A percentile compares a stretch with the other conserved stretches of the same genome.
Evolutionary conservation across 2,113 vertebrate genomes (phyloP).

Genomic region (Ophthalmolycus amberensis): DNA sequence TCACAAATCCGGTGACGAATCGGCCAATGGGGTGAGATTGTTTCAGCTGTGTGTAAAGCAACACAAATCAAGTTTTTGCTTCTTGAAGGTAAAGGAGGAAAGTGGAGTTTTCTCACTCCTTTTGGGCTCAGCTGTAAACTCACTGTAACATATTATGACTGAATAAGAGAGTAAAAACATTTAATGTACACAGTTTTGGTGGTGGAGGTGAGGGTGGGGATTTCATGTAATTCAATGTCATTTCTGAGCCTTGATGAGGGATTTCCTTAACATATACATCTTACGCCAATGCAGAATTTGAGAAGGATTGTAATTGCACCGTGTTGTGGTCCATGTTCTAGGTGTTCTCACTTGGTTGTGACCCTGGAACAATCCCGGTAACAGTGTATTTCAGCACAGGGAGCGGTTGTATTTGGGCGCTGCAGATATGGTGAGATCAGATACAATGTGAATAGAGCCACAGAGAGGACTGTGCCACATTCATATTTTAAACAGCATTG

Average conservation of each 20-base stretch:
- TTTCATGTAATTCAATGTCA: slow-evolving; percentile 1
- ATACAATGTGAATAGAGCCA: slow-evolving; percentile 38
- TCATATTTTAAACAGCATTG: slow-evolving; percentile 17
- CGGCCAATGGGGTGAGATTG: neutral
- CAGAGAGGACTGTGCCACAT: slow-evolving; percentile 6
- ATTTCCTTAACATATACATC: slow-evolving; percentile 6
- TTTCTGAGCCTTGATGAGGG: neutral
- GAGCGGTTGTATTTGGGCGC: neutral
- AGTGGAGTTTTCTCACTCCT: neutral
- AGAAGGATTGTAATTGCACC: slow-evolving; percentile 1
- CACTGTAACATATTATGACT: neutral
- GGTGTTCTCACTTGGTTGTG: slow-evolving; percentile 9
- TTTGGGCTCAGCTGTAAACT: neutral
- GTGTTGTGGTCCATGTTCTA: neutral
- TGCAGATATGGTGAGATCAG: slow-evolving; percentile 39
- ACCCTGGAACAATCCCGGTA: neutral
- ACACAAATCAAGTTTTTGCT: neutral
- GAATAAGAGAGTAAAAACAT: neutral
- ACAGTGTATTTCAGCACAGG: slow-evolving; percentile 13
- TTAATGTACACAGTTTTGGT: neutral
- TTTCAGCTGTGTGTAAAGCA: neutral
- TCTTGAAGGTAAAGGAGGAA: neutral
- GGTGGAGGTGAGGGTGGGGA: neutral
- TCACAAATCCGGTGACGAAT: slow-evolving; percentile 32
- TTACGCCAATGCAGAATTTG: neutral